These are phyloP conservation scores for Drosophila repletoides DNA, from an alignment of 1,140 invertebrate genomes.

Conservation along the genomic window DNA sequence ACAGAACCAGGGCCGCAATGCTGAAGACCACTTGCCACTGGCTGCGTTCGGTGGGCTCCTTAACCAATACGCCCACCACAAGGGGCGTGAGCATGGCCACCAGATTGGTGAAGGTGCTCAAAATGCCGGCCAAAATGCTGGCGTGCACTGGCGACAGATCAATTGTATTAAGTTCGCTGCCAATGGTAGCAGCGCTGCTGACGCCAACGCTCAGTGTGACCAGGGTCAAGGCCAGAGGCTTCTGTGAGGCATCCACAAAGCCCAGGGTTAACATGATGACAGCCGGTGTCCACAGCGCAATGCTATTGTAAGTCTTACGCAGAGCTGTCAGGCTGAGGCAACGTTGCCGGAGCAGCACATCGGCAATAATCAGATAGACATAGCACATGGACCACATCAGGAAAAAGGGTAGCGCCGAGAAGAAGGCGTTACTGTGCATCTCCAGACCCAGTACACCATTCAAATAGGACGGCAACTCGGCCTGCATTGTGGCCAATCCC, in stretches of 20 bases:
- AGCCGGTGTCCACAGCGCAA: constrained; percentile 85
- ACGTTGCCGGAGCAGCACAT: constrained; percentile 85
- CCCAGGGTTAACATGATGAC: constrained; percentile 85
- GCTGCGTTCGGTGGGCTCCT: constrained; percentile 83
- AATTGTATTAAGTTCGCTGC: constrained; percentile 87
- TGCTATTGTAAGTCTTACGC: constrained; percentile 88
- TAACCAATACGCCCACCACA: constrained; percentile 85
- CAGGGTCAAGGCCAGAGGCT: constrained; percentile 84
- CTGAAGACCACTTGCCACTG: constrained; percentile 91
- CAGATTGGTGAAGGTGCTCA: constrained; percentile 89
- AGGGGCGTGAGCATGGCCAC: constrained; percentile 88
- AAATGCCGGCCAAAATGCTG: constrained; percentile 87
- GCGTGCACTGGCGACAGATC: constrained; percentile 90
- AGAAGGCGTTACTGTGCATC: constrained; percentile 88
- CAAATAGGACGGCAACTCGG: constrained; percentile 95
- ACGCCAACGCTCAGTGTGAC: constrained; percentile 88
- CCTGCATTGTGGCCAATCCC: constrained; percentile 96
- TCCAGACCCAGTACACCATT: constrained; percentile 91
- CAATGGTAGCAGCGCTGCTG: constrained; percentile 90
- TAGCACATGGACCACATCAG: constrained; percentile 88
- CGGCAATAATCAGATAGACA: constrained; percentile 86
- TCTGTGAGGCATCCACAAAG: constrained; percentile 84
- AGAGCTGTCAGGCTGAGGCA: constrained; percentile 83
- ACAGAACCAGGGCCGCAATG: constrained; percentile 87
- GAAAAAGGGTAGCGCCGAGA: constrained; percentile 92